Conservation (phyloP, 2,113 vertebrate genomes). For the Proterorhinus semilunaris region DNA sequence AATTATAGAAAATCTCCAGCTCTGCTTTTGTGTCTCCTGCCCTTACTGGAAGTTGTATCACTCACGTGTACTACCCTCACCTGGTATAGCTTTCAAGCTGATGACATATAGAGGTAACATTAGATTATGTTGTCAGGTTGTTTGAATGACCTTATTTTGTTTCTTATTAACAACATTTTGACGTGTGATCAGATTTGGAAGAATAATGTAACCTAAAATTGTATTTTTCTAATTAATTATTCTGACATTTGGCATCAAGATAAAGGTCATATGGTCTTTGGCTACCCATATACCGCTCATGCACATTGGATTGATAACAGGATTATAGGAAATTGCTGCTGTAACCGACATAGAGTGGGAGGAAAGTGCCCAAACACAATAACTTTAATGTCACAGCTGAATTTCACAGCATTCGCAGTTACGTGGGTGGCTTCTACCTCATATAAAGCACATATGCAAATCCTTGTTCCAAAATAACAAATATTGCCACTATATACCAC, state of each 20-base stretch:
- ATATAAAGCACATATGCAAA: no score
- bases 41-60: slow-evolving; percentile 9
- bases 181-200: slow-evolving; percentile 1
- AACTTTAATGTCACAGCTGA: no score
- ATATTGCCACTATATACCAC: no score
- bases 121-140: not conserved
- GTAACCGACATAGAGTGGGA: no score
- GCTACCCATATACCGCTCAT: no score
- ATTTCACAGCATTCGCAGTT: no score
- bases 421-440: no score
- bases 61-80: not conserved
- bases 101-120: not conserved
- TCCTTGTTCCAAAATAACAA: no score
- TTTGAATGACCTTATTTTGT: not conserved
- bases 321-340: no score
- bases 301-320: no score
- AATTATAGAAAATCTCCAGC: slow-evolving; percentile 3
- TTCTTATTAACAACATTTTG: not conserved
- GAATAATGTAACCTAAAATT: not conserved
- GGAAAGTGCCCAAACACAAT: no score
- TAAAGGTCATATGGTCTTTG: not conserved
- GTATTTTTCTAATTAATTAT: not conserved
- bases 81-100: slow-evolving; percentile 1
- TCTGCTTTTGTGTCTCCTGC: slow-evolving; percentile 12
- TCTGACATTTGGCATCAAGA: not conserved